These are phyloP conservation scores for Cheiracanthium punctorium DNA, from an alignment of 2,888 invertebrate genomes.

Conservation along the genomic window DNA sequence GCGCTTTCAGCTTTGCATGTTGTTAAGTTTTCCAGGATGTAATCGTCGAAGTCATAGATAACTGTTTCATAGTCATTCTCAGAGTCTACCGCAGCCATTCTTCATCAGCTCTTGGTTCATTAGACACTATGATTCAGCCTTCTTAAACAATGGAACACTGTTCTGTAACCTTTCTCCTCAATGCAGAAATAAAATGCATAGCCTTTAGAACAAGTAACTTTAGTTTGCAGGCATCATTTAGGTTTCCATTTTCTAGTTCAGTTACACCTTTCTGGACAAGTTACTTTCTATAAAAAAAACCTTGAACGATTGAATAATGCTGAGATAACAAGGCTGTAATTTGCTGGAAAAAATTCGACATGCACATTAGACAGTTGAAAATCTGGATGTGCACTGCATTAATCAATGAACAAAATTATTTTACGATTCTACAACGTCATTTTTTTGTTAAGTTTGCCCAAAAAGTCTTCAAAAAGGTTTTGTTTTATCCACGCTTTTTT, in stretches of 20 bases:
- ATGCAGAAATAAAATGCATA: conserved; percentile 18
- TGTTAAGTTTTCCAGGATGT: conserved; percentile 2
- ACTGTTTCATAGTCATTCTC: conserved; percentile 8
- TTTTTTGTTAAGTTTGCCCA: conserved; percentile 1
- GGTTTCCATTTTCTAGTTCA: conserved; percentile 27
- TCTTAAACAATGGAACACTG: conserved; percentile 1
- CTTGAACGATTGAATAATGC: conserved; percentile 16
- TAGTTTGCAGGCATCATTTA: conserved; percentile 27
- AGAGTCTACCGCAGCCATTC: neutral
- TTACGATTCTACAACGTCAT: conserved; percentile 8
- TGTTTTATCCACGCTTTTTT: conserved; percentile 18
- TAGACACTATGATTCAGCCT: too few relatives aligned
- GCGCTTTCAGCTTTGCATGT: neutral
- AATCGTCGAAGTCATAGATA: conserved; percentile 19
- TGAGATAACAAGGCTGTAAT: conserved; percentile 6
- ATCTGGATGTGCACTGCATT: neutral
- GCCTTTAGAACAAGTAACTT: conserved; percentile 14
- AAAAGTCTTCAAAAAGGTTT: conserved; percentile 24
- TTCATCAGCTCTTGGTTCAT: too few relatives aligned
- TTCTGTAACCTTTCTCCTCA: neutral
- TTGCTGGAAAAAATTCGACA: conserved; percentile 1
- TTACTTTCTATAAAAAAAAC: conserved; percentile 12
- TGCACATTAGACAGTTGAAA: conserved; percentile 19
- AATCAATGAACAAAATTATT: neutral
- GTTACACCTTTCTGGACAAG: conserved; percentile 5